A percentile compares a stretch with the other conserved stretches of the same genome.
Evolutionary conservation across 2,113 vertebrate species (phyloP).

Genomic region (Oenanthe melanoleuca): DNA sequence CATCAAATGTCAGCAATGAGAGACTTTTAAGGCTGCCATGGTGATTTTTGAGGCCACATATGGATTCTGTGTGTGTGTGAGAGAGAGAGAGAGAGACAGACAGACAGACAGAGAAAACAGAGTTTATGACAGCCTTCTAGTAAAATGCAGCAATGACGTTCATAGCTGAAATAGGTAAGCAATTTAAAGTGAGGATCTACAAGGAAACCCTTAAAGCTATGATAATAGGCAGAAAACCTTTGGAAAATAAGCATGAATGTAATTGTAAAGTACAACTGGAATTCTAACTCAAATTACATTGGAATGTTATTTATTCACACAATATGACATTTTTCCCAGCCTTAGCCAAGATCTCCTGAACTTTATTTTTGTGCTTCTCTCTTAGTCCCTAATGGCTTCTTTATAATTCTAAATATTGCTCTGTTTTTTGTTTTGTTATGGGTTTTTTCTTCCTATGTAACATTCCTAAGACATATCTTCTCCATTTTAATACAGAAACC

Average conservation of each 20-base stretch:
- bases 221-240: not conserved
- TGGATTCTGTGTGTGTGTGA: not conserved
- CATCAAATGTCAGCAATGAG: not conserved
- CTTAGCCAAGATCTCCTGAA: not conserved
- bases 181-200: not conserved
- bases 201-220: not conserved
- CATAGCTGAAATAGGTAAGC: not conserved
- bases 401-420: not conserved
- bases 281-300: not conserved
- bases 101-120: not conserved
- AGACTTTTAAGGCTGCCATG: not conserved
- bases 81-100: not conserved
- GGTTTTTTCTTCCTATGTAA: not conserved
- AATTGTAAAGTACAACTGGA: not conserved
- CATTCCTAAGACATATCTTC: not conserved
- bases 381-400: not conserved
- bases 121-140: not conserved
- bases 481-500: not conserved
- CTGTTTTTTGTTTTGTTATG: accelerated
- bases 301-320: constrained; percentile 15
- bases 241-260: constrained; percentile 14
- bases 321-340: not conserved
- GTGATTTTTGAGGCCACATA: not conserved
- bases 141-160: not conserved
- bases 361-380: not conserved